Percentiles rank a stretch among this genome's conserved stretches.
Evolutionary conservation across 2,888 invertebrate genomes (phyloP).

Genomic region (Parelbella ahira): DNA sequence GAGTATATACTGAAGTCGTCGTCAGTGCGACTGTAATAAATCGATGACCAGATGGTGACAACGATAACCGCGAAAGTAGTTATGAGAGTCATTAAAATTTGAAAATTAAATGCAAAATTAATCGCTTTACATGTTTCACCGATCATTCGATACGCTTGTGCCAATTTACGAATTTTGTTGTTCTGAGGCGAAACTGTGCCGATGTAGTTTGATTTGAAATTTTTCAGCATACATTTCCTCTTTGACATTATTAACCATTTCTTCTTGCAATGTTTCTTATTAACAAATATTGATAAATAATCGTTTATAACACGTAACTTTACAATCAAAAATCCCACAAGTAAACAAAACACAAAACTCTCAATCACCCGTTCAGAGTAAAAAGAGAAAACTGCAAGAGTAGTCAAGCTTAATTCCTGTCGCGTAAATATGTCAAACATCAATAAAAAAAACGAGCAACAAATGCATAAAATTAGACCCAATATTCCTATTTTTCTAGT

Average conservation of each 20-base stretch:
- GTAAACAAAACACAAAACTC: constrained; percentile 39
- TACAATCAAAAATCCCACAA: constrained; percentile 40
- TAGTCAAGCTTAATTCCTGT: background rate
- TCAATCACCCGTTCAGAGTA: constrained; percentile 25
- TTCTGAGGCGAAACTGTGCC: constrained; percentile 40
- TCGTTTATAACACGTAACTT: constrained; percentile 46
- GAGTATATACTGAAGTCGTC: constrained; percentile 25
- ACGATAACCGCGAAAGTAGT: constrained; percentile 48
- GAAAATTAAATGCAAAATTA: constrained; percentile 49
- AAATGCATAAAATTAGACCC: background rate
- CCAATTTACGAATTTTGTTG: constrained; percentile 48
- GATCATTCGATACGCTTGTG: constrained; percentile 43
- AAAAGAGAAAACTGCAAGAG: constrained; percentile 4
- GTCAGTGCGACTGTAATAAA: constrained; percentile 36
- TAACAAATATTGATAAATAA: constrained; percentile 43
- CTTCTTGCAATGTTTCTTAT: constrained; percentile 35
- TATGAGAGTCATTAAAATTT: constrained; percentile 51
- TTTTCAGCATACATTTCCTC: background rate
- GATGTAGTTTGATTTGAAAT: constrained; percentile 39
- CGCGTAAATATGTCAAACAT: background rate
- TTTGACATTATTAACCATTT: constrained; percentile 9
- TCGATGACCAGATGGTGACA: constrained; percentile 47
- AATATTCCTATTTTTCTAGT: constrained; percentile 3
- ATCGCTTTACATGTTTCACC: constrained; percentile 44
- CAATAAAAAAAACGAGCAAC: constrained; percentile 14